A percentile compares a stretch with the other conserved stretches of the same genome.
These are phyloP conservation scores for Hybognathus amarus DNA, from an alignment of 2,797 vertebrate genomes.

Conservation along the genomic window DNA sequence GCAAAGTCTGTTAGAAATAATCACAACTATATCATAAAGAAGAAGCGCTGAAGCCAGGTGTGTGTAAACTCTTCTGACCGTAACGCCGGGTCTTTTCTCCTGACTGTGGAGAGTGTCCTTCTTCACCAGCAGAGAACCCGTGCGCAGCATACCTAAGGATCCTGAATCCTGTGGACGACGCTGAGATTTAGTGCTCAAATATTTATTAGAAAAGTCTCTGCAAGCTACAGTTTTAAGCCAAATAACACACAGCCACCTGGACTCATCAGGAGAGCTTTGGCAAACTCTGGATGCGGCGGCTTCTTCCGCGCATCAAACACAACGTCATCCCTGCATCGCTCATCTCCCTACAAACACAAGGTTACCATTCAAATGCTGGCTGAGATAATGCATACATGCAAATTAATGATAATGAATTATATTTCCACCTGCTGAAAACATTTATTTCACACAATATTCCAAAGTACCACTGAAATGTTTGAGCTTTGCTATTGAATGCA, in stretches of 20 bases:
- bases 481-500: not conserved
- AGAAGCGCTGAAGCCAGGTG: not conserved
- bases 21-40: not conserved
- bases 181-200: not conserved
- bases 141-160: slow-evolving; percentile 74
- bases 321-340: slow-evolving; percentile 78
- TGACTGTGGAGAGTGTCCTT: slow-evolving; percentile 77
- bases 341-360: slow-evolving; percentile 73
- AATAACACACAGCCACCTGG: slow-evolving; percentile 76
- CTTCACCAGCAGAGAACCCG: slow-evolving; percentile 82
- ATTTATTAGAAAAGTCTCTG: not conserved
- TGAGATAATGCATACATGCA: not conserved
- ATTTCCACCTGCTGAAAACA: not conserved
- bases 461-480: not conserved
- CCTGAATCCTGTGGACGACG: slow-evolving; percentile 69
- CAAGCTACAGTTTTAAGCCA: not conserved
- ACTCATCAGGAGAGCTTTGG: slow-evolving; percentile 80
- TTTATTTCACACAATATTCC: not conserved
- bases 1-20: not conserved
- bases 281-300: slow-evolving; percentile 73
- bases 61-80: slow-evolving; percentile 76
- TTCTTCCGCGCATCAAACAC: slow-evolving; percentile 85
- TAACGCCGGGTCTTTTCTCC: slow-evolving; percentile 78
- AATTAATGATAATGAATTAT: not conserved
- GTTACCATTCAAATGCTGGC: not conserved